Evolutionary conservation across 2,113 vertebrate species (phyloP).

Genomic region (Limanda limanda): DNA sequence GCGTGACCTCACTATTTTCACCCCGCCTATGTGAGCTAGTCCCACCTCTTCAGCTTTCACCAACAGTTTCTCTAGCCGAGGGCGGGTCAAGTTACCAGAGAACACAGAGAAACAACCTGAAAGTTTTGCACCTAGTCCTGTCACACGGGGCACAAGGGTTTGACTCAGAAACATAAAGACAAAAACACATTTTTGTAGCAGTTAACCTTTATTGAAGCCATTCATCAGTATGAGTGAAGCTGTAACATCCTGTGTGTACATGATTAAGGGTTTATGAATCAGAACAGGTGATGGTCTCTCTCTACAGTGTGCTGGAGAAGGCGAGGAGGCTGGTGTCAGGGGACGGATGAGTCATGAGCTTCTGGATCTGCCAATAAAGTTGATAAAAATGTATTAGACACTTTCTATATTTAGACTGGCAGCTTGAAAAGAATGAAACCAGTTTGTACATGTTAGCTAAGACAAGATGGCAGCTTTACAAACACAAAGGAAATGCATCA

Average conservation of each 20-base stretch:
- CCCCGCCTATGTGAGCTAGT: slow-evolving; percentile 54
- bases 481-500: background rate
- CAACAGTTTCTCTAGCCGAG: slow-evolving; percentile 1
- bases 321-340: slow-evolving; percentile 88
- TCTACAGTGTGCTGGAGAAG: slow-evolving; percentile 82
- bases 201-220: slow-evolving; percentile 59
- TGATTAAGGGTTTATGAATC: slow-evolving; percentile 6
- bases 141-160: background rate
- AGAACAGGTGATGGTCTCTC: slow-evolving; percentile 20
- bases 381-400: slow-evolving; percentile 1
- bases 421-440: background rate
- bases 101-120: slow-evolving; percentile 2
- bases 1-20: slow-evolving; percentile 60
- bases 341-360: slow-evolving; percentile 86
- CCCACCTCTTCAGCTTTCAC: slow-evolving; percentile 39
- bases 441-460: background rate
- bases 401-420: background rate
- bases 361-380: slow-evolving; percentile 84
- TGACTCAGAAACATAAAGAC: slow-evolving; percentile 8
- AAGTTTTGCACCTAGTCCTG: background rate
- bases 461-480: background rate
- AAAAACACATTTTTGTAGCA: slow-evolving; percentile 32
- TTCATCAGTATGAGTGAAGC: slow-evolving; percentile 11
- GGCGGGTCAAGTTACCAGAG: background rate
- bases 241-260: background rate